Evolutionary conservation across 2,113 vertebrate genomes (phyloP).

Genomic region (Spermophilus dauricus): DNA sequence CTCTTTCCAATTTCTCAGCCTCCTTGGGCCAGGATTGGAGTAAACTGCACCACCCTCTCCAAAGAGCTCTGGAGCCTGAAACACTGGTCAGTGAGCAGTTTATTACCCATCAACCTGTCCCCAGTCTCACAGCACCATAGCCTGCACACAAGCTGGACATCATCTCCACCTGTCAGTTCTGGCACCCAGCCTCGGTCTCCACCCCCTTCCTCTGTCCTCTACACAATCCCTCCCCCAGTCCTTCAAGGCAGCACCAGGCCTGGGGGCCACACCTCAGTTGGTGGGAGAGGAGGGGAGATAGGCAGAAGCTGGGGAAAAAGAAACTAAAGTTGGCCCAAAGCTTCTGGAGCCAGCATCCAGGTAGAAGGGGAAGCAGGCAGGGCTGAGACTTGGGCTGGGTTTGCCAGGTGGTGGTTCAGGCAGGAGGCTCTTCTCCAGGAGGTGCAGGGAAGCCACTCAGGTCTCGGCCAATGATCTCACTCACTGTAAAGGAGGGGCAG

Average conservation of each 20-base stretch:
- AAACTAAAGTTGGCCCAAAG: conserved; percentile 37
- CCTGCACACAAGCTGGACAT: conserved; percentile 11
- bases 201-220: neutral
- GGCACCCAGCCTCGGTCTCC: neutral
- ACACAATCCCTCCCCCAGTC: neutral
- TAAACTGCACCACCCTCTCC: conserved; percentile 2
- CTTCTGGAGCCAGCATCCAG: conserved; percentile 47
- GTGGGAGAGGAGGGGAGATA: neutral
- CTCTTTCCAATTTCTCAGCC: conserved; percentile 22
- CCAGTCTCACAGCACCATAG: conserved; percentile 29
- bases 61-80: conserved; percentile 69
- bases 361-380: conserved; percentile 9
- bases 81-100: conserved; percentile 73
- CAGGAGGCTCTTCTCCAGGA: conserved; percentile 80
- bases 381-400: neutral
- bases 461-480: conserved; percentile 87
- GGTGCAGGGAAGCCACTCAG: conserved; percentile 83
- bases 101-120: conserved; percentile 74
- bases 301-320: conserved; percentile 21
- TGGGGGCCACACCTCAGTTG: neutral
- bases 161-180: neutral
- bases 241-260: conserved; percentile 72
- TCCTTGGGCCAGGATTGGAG: neutral
- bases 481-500: conserved; percentile 80
- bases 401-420: conserved; percentile 62